Percentiles rank a stretch among this genome's conserved stretches.
Evolutionary conservation across 2,797 vertebrate genomes (phyloP).

Genomic region (Masticophis lateralis): DNA sequence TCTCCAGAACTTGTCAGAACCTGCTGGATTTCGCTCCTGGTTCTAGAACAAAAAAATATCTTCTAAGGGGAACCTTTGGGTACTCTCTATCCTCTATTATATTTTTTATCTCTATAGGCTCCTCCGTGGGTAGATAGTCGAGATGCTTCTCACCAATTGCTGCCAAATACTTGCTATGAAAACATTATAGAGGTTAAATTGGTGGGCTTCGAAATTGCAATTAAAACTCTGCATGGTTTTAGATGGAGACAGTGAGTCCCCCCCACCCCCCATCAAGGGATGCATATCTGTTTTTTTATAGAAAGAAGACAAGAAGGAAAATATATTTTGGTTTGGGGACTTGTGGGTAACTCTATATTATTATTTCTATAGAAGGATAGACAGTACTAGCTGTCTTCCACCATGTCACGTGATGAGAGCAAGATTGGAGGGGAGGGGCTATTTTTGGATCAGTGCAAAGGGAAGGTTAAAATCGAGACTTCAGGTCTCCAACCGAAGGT

Average conservation of each 20-base stretch:
- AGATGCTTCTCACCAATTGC: not conserved
- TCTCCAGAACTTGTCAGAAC: no score
- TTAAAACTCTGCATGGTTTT: not conserved
- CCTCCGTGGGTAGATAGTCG: not conserved
- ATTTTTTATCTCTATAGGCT: not conserved
- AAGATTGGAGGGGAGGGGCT: not conserved
- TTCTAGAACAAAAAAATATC: not conserved
- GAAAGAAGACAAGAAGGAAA: not conserved
- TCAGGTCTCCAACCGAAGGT: not conserved
- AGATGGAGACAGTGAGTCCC: not conserved
- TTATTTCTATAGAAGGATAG: not conserved
- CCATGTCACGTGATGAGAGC: not conserved
- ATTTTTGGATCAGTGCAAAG: not conserved
- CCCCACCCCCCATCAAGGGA: fast-evolving
- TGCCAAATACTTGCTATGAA: not conserved
- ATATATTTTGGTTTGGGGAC: not conserved
- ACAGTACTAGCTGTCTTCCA: not conserved
- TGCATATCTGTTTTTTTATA: not conserved
- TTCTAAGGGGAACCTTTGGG: not conserved
- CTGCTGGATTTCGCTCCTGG: no score
- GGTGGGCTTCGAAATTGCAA: not conserved
- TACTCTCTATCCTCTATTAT: not conserved
- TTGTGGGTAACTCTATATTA: not conserved
- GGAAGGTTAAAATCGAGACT: not conserved
- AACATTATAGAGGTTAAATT: not conserved